Evolutionary conservation across 2,113 vertebrate species (phyloP).

Genomic region (Pterocles burchelli): DNA sequence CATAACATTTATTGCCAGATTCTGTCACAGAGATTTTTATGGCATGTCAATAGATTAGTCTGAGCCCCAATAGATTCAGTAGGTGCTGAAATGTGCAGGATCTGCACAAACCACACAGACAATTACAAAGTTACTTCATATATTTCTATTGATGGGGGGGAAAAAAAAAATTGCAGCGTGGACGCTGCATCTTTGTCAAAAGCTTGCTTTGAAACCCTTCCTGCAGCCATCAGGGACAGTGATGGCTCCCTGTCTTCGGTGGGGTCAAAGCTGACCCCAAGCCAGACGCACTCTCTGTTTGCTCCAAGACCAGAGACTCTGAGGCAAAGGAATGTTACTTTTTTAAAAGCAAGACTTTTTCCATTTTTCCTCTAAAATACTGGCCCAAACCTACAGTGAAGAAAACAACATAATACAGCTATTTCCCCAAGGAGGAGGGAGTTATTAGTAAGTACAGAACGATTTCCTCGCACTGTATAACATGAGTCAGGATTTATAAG

Average conservation of each 20-base stretch:
- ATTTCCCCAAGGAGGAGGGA: not conserved
- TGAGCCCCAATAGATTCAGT: not conserved
- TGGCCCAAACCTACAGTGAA: not conserved
- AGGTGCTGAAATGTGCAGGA: not conserved
- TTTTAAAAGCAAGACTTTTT: not conserved
- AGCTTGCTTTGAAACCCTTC: not conserved
- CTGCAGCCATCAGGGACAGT: not conserved
- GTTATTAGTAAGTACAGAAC: not conserved
- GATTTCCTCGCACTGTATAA: not conserved
- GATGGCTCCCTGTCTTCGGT: accelerated
- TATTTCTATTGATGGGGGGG: not conserved
- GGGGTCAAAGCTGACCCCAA: not conserved
- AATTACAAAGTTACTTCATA: not conserved
- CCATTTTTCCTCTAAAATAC: not conserved
- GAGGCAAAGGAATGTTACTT: not conserved
- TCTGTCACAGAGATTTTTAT: not conserved
- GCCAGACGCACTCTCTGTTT: too few species aligned
- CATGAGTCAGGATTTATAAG: not conserved
- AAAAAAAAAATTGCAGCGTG: not conserved
- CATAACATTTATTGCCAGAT: not conserved
- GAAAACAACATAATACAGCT: not conserved
- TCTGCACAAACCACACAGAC: not conserved
- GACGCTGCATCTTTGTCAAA: not conserved
- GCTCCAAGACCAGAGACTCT: not conserved
- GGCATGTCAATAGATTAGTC: not conserved